Percentiles rank a stretch among this genome's conserved stretches.
These are phyloP conservation scores for Sturnus vulgaris DNA, from an alignment of 2,113 vertebrate genomes.

Conservation along the genomic window DNA sequence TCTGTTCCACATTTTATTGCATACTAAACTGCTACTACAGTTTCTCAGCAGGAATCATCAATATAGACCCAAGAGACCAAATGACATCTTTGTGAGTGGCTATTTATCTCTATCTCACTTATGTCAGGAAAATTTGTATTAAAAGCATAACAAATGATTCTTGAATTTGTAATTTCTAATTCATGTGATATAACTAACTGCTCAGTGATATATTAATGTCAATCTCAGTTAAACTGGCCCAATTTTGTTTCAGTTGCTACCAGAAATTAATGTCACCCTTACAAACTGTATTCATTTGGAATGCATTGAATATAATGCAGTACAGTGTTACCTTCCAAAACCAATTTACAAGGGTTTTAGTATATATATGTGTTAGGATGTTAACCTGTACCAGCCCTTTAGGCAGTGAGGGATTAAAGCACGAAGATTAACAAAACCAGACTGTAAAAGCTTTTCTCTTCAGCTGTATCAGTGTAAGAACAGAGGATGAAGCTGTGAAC, in stretches of 20 bases:
- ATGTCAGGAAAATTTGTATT: constrained; percentile 44
- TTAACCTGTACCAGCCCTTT: neutral
- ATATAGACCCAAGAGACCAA: constrained; percentile 24
- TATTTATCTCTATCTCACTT: constrained; percentile 53
- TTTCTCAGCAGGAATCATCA: constrained; percentile 14
- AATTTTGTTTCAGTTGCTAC: constrained; percentile 33
- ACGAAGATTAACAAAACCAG: neutral
- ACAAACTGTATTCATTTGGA: neutral
- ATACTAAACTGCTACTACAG: neutral
- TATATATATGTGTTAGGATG: neutral
- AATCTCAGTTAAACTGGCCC: constrained; percentile 16
- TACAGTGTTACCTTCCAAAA: neutral
- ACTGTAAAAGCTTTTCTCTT: neutral
- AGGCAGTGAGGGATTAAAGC: neutral
- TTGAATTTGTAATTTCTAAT: constrained; percentile 47
- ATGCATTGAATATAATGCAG: neutral
- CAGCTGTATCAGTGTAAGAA: neutral
- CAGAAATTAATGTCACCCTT: constrained; percentile 8
- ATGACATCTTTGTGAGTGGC: constrained; percentile 29
- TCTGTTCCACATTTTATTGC: neutral
- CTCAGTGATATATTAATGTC: constrained; percentile 48
- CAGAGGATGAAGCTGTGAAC: neutral
- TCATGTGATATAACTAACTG: constrained; percentile 41
- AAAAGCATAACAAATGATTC: constrained; percentile 46
- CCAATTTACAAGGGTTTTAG: neutral